Base-by-base conservation (phyloP, 2,113 vertebrate species). In the Epinephelus fuscoguttatus region DNA sequence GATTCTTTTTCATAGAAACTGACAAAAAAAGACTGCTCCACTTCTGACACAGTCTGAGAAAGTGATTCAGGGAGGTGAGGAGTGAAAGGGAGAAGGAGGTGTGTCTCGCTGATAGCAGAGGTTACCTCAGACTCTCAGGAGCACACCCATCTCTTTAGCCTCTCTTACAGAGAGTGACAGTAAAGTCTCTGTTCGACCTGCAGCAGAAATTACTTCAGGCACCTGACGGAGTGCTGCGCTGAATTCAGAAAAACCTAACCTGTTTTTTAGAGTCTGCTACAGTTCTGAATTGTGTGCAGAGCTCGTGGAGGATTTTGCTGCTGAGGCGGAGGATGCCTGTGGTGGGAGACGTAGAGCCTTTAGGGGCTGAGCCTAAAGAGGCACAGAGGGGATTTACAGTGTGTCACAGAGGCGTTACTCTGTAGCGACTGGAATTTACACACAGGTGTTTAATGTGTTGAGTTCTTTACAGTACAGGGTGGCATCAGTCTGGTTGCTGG, bases 191-290 rank as follows among this genome's bases (percentile, higher is more conserved):
- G 59, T 27, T 23, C 4, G 2, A 17, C 33, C 30, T 70, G 64
- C 42, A 33, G 79, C 76, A 61, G 30, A 71, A 67, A 73, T 71
- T 8, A 62, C 52, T 77, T 17, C 37, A 71, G 71, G 84, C 67
- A 61, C 40, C 78, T 67, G 72, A 47, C 12, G 66, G n/a, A 52
- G 63, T 7, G 8, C 37, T 33, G 42, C 40, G 10, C 19, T 30
- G 66, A 30, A 50, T 69, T 18, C 42, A 37, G 9, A 74, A 47
- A 56, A 57, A 60, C 52, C 27, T 5, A 74, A 57, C 17, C 33
- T 56, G 63, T 56, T 23, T 18, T 25, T 47, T 6, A 37, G 19
- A 15, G 21, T 2, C 14, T 0, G 40, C 25, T 45, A 62, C n/a
- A 40, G 61, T 55, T 37, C 13, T 45, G 63, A 75, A 49, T 14